Evolutionary conservation across 37 sponge, comb jelly and placozoan species (phyloP).

Genomic region (Dysidea cf. avara): DNA sequence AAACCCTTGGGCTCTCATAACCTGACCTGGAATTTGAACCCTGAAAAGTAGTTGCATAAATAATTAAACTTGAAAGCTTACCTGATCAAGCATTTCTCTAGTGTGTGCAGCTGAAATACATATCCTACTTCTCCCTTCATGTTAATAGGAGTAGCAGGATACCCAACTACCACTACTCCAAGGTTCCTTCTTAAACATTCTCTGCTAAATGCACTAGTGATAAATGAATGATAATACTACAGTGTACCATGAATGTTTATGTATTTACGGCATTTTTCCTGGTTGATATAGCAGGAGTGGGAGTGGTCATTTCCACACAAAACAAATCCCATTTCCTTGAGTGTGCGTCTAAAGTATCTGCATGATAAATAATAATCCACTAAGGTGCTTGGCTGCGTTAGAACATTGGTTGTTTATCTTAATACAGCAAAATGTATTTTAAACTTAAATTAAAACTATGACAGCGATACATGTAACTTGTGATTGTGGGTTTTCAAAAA

Average conservation of each 20-base stretch:
- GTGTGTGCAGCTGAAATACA: conserved; percentile 90
- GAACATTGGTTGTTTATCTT: no score
- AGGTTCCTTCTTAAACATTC: conserved; percentile 71
- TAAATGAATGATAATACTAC: background rate
- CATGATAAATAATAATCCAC: no score
- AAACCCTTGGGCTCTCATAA: no score
- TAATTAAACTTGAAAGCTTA: no score
- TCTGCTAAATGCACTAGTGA: conserved; percentile 57
- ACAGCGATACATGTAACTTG: no score
- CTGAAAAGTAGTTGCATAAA: no score
- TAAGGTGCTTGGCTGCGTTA: no score
- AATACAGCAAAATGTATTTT: no score
- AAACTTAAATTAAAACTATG: no score
- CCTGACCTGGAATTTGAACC: no score
- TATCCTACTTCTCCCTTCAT: conserved; percentile 71
- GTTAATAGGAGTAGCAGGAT: conserved; percentile 93
- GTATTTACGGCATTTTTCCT: background rate
- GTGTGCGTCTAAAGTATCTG: conserved; percentile 84
- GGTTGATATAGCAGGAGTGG: no score
- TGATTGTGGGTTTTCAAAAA: no score
- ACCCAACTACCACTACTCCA: conserved; percentile 94
- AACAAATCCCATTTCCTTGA: conserved; percentile 84
- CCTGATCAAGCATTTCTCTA: conserved; percentile 87
- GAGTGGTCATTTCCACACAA: conserved; percentile 74
- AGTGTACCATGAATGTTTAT: background rate